phyloP scores from a whole-genome alignment of 1,140 invertebrate species.

The Nasonia longicornis region DNA sequence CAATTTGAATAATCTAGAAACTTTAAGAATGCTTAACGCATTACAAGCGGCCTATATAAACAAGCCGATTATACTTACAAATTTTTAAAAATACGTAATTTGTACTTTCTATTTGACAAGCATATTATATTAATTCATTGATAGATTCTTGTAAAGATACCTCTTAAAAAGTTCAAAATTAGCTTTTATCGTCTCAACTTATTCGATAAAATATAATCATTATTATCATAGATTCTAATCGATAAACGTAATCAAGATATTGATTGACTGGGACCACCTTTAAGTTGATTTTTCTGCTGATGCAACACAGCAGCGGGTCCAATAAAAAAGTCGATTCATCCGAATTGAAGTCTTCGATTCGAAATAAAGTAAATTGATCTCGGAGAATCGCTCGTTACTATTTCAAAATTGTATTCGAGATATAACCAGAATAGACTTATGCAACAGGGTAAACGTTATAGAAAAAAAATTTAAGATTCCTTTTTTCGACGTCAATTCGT shows the following conservation, averaged over 20 bases:
- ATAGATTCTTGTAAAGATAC: too few species aligned
- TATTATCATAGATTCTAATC: neutral
- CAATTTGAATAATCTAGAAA: too few species aligned
- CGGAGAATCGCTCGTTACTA: slow-evolving; percentile 27
- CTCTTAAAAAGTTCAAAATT: too few species aligned
- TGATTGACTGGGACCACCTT: slow-evolving; percentile 18
- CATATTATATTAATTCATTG: too few species aligned
- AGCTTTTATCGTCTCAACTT: neutral
- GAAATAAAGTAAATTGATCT: slow-evolving; percentile 10
- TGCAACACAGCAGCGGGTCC: slow-evolving; percentile 14
- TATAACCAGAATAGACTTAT: slow-evolving; percentile 33
- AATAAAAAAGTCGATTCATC: slow-evolving; percentile 13
- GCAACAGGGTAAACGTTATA: slow-evolving; percentile 40
- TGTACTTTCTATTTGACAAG: too few species aligned
- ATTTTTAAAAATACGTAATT: too few species aligned
- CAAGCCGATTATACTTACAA: too few species aligned
- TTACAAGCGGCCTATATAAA: too few species aligned
- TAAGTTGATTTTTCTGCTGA: slow-evolving; percentile 2
- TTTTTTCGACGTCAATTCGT: too few species aligned
- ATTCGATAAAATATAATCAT: neutral
- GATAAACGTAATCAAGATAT: neutral
- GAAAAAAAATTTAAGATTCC: neutral
- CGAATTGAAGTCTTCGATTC: neutral
- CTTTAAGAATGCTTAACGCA: too few species aligned
- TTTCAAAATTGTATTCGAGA: slow-evolving; percentile 21